These are phyloP conservation scores for Charina bottae DNA, from an alignment of 2,113 vertebrate genomes.

Conservation along the genomic window DNA sequence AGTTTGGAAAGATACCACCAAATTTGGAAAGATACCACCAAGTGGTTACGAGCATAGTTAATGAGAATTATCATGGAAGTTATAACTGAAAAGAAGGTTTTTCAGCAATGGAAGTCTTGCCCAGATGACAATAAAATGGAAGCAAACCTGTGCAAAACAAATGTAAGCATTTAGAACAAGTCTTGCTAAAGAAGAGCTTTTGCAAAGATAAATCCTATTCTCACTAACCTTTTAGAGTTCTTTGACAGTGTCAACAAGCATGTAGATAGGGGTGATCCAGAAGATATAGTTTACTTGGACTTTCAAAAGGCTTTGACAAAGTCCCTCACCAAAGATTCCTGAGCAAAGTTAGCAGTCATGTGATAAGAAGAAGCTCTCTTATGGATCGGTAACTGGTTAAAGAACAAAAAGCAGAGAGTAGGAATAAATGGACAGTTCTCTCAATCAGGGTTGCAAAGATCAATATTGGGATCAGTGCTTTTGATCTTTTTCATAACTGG, in stretches of 20 bases:
- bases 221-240: background rate
- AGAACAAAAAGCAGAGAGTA: background rate
- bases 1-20: background rate
- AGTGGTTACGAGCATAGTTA: background rate
- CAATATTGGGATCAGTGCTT: background rate
- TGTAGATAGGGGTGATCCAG: background rate
- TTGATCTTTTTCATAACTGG: background rate
- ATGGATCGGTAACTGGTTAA: background rate
- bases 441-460: background rate
- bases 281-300: background rate
- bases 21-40: background rate
- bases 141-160: background rate
- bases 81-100: background rate
- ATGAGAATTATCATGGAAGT: background rate
- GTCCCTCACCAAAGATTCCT: background rate
- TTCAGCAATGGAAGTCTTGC: background rate
- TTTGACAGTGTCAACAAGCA: background rate
- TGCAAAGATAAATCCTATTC: background rate
- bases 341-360: background rate
- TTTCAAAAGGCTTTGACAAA: constrained; percentile 1
- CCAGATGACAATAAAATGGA: background rate
- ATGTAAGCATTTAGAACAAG: background rate
- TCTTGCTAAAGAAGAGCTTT: background rate
- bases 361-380: background rate
- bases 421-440: background rate